A percentile compares a stretch with the other conserved stretches of the same genome.
Evolutionary conservation across 2,113 vertebrate species (phyloP).

Genomic region (Dinomys branickii): DNA sequence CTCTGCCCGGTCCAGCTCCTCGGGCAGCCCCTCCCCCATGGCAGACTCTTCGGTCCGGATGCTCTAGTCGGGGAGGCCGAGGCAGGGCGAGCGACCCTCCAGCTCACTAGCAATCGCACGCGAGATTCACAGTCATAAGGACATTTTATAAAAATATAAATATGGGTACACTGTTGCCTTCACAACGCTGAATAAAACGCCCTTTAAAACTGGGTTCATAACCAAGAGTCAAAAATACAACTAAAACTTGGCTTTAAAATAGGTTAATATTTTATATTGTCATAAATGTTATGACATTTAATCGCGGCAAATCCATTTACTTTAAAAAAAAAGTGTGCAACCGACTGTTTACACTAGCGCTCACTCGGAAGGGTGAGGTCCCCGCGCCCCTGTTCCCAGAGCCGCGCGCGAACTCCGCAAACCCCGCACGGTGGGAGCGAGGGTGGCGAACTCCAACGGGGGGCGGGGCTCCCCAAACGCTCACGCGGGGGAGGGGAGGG

Average conservation of each 20-base stretch:
- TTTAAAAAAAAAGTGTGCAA: constrained; percentile 87
- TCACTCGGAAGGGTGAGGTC: constrained; percentile 90
- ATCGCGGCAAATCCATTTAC: constrained; percentile 88
- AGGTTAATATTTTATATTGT: constrained; percentile 89
- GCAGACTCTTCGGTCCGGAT: constrained; percentile 75
- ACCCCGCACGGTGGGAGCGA: constrained; percentile 46
- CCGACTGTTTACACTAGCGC: constrained; percentile 89
- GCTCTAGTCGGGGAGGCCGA: constrained; percentile 68
- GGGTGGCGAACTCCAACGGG: constrained; percentile 64
- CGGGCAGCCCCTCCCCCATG: constrained; percentile 72
- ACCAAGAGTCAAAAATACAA: constrained; percentile 88
- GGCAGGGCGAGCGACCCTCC: constrained; percentile 80
- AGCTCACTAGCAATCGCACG: constrained; percentile 88
- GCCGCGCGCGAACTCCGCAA: constrained; percentile 58
- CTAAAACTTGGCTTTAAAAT: constrained; percentile 93
- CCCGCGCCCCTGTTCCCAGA: constrained; percentile 81
- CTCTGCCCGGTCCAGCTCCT: constrained; percentile 36
- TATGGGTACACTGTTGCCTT: constrained; percentile 88
- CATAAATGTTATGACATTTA: constrained; percentile 99
- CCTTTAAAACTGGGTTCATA: constrained; percentile 88
- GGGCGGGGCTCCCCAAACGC: constrained; percentile 87
- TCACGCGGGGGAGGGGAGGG: constrained; percentile 84
- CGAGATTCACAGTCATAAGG: constrained; percentile 89
- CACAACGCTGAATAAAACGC: constrained; percentile 88
- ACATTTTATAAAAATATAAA: constrained; percentile 92